Evolutionary conservation across 2,888 invertebrate genomes (phyloP).

Genomic region (Scelioninae gen. 1): DNA sequence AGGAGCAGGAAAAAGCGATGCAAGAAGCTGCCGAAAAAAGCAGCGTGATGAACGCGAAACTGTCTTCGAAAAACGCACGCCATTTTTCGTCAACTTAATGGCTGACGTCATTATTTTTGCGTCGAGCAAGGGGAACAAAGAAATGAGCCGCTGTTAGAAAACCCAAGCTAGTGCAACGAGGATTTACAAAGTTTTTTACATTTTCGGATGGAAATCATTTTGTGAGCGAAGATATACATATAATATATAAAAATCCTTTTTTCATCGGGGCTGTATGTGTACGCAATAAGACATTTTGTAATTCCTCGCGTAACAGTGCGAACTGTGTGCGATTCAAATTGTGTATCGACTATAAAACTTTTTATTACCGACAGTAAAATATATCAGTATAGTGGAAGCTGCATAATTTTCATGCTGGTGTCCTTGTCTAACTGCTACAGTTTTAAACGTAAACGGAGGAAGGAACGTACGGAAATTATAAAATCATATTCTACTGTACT

Average conservation of each 20-base stretch:
- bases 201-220: not conserved
- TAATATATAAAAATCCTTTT: constrained; percentile 1
- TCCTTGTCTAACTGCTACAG: not conserved
- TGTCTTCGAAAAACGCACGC: constrained; percentile 49
- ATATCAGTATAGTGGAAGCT: constrained; percentile 12
- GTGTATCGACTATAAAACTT: constrained; percentile 33
- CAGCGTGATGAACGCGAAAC: constrained; percentile 50
- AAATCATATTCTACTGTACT: constrained; percentile 13
- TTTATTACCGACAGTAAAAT: constrained; percentile 26
- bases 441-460: not conserved
- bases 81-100: constrained; percentile 64
- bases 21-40: constrained; percentile 47
- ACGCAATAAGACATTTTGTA: not conserved
- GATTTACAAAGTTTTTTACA: too few species aligned
- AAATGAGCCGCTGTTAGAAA: constrained; percentile 31
- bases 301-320: constrained; percentile 3
- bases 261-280: not conserved
- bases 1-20: too few species aligned
- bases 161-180: too few species aligned
- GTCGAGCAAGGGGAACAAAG: too few species aligned
- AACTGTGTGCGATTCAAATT: constrained; percentile 25
- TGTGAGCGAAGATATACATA: not conserved
- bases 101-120: constrained; percentile 50
- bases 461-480: not conserved
- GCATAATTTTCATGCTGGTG: constrained; percentile 12